These are phyloP conservation scores for Mechanitis messenoides DNA, from an alignment of 2,888 invertebrate genomes.

Conservation along the genomic window DNA sequence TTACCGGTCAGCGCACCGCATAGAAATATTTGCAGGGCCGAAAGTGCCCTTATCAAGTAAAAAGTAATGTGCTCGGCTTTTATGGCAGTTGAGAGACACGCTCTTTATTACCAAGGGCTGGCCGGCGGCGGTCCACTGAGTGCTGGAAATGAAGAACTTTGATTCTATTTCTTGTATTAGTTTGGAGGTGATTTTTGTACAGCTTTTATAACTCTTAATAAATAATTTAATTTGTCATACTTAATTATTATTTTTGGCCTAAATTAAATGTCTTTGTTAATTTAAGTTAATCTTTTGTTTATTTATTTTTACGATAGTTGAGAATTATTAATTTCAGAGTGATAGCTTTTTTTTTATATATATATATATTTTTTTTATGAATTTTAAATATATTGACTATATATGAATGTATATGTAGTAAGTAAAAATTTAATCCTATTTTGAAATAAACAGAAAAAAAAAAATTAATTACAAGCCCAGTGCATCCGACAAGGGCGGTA, in stretches of 20 bases:
- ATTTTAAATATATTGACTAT: too few species aligned
- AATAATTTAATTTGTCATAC: too few species aligned
- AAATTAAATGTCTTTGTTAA: too few species aligned
- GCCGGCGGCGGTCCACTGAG: slow-evolving; percentile 35
- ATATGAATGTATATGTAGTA: background rate
- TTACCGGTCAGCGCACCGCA: slow-evolving; percentile 55
- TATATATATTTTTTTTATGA: too few species aligned
- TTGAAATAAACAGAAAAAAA: slow-evolving; percentile 1
- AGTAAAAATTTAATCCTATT: background rate
- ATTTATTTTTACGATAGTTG: too few species aligned
- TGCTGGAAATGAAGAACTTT: background rate
- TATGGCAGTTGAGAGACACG: slow-evolving; percentile 75
- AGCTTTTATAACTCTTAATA: background rate
- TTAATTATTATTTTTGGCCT: too few species aligned
- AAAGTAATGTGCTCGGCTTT: slow-evolving; percentile 74
- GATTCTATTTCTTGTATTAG: too few species aligned
- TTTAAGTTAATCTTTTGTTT: too few species aligned
- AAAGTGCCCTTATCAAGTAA: slow-evolving; percentile 72
- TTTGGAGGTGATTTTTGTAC: background rate
- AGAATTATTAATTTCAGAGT: too few species aligned
- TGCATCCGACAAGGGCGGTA: slow-evolving; percentile 39
- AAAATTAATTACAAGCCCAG: slow-evolving; percentile 23
- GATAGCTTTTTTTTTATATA: too few species aligned
- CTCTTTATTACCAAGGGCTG: slow-evolving; percentile 71
- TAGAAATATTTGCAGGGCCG: slow-evolving; percentile 49